Base-by-base conservation (phyloP, 2,797 vertebrate genomes). In the Takifugu rubripes region DNA sequence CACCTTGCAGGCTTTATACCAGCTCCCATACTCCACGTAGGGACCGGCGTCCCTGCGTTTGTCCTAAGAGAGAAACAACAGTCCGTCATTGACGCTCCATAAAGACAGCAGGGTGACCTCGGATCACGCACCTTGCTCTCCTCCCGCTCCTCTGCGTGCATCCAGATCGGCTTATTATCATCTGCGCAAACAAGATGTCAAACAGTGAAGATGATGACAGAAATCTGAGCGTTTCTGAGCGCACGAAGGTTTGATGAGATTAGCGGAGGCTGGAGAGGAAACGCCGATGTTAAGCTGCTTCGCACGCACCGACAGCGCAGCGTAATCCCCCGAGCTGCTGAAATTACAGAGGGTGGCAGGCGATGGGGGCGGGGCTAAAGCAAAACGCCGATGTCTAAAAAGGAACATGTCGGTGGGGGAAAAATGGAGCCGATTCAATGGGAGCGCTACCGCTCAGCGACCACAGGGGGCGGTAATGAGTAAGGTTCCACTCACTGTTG, bases 151-250 rank as follows among this genome's bases (percentile, higher is more conserved):
- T 96, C 94, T 3, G 94, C 94, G 0, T 96, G 94, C 94, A 96
- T 95, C 94, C 94, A 96, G 76, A 96, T 96, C 0, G 94, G 94
- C 65, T 96, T 96, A 78, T 96, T 96, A 70, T 96, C 93, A 56
- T 93, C 94, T 96, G 77, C 1, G 60, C 48, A 31, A 53, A 1
- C 17, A 42, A 26, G 8, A 11, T 12, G 44, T 40, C 6, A 43
- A 21, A 21, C 36, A 40, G 36, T 3, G 15, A 17, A 3, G 44
- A 11, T 21, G 16, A 46, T 0, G n/a, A 44, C 43, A 44, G 3
- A 33, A 33, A 33, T 10, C 9, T 1, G 8, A 33, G 2, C 3
- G 3, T 10, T 33, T 10, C 31, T 74, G 59, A 73, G 58, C 49
- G 36, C 7, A 26, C 46, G 9, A 49, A 27, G 57, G 64, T 73